Evolutionary conservation across 2,797 vertebrate genomes (phyloP).

Genomic region (Heliangelus exortis): DNA sequence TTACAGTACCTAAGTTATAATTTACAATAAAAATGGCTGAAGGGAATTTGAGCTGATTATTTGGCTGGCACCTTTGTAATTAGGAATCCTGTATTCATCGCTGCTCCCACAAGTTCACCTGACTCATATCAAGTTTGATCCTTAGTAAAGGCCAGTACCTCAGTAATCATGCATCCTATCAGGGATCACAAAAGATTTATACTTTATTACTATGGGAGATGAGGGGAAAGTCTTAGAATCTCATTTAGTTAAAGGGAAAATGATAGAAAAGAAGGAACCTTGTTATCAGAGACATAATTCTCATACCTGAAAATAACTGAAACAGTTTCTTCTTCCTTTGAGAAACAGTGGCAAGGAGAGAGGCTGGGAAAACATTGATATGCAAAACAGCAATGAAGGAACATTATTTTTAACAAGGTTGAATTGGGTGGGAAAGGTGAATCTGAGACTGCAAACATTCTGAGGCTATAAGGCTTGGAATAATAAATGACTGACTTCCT

Average conservation of each 20-base stretch:
- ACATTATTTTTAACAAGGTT: background rate
- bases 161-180: background rate
- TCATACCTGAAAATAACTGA: background rate
- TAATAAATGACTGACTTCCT: conserved; percentile 60
- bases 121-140: background rate
- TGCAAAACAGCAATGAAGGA: background rate
- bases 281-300: background rate
- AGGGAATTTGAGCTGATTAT: background rate
- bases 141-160: background rate
- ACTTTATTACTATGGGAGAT: background rate
- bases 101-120: background rate
- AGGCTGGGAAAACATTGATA: background rate
- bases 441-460: background rate
- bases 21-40: background rate
- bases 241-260: background rate
- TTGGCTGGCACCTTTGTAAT: background rate
- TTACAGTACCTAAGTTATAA: background rate
- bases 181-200: background rate
- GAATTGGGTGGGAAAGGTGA: background rate
- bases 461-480: background rate
- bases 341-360: background rate
- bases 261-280: background rate
- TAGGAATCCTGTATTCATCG: background rate
- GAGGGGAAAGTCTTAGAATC: background rate
- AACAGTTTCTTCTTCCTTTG: background rate